Evolutionary conservation across 2,888 invertebrate species (phyloP).

Genomic region (Deilephila elpenor): DNA sequence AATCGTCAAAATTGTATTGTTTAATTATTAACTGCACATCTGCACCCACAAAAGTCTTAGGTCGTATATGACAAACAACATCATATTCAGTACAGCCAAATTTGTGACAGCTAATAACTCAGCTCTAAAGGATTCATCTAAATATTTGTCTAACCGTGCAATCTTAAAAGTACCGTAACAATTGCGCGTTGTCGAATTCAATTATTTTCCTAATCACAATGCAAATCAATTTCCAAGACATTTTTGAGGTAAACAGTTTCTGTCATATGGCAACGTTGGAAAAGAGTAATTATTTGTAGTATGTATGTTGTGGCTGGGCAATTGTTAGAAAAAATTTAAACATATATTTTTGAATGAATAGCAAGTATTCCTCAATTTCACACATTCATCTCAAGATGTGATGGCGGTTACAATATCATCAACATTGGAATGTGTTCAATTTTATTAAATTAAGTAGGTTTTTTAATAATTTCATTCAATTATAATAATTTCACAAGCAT

Average conservation of each 20-base stretch:
- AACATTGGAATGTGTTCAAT: too few species aligned
- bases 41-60: neutral
- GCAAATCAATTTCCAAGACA: constrained; percentile 51
- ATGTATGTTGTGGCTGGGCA: constrained; percentile 8
- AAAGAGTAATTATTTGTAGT: constrained; percentile 42
- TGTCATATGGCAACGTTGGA: constrained; percentile 78
- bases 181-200: constrained; percentile 19
- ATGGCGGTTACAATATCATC: too few species aligned
- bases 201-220: constrained; percentile 31
- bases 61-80: neutral
- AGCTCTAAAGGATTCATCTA: constrained; percentile 31
- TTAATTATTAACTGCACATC: neutral
- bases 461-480: too few species aligned
- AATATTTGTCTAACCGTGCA: constrained; percentile 39
- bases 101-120: constrained; percentile 18
- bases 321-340: neutral
- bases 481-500: too few species aligned
- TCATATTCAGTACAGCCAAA: constrained; percentile 18
- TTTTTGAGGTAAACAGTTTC: constrained; percentile 76
- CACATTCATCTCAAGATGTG: too few species aligned
- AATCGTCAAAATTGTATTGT: too few species aligned
- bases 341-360: too few species aligned
- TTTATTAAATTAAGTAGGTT: too few species aligned
- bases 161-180: constrained; percentile 37
- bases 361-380: too few species aligned